These are phyloP conservation scores for Cryptoblepharus egeriae DNA, from an alignment of 2,797 vertebrate species.

Conservation along the genomic window DNA sequence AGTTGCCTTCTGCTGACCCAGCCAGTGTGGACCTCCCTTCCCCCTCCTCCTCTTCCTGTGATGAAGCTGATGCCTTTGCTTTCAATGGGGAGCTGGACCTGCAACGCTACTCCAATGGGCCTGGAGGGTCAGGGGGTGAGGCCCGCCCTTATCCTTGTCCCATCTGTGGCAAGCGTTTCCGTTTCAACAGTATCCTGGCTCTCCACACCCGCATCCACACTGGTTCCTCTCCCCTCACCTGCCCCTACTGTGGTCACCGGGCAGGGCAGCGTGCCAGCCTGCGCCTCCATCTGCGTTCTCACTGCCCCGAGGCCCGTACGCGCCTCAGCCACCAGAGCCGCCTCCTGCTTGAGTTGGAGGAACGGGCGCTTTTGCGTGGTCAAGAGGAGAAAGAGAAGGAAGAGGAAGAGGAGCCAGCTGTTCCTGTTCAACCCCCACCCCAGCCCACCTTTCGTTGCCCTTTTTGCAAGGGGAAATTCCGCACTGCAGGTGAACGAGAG, in stretches of 20 bases:
- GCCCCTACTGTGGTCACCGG: constrained; percentile 74
- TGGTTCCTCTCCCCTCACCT: constrained; percentile 71
- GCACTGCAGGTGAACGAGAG: constrained; percentile 88
- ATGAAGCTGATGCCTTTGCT: constrained; percentile 71
- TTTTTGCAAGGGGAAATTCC: constrained; percentile 94
- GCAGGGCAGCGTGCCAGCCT: constrained; percentile 79
- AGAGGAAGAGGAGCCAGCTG: constrained; percentile 24
- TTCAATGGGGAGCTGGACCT: constrained; percentile 88
- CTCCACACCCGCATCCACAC: constrained; percentile 90
- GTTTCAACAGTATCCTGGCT: constrained; percentile 94
- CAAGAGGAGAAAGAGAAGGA: constrained; percentile 30
- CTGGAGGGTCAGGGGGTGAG: constrained; percentile 64
- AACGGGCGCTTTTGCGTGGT: constrained; percentile 75
- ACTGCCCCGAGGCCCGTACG: constrained; percentile 72
- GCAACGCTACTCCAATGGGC: constrained; percentile 86
- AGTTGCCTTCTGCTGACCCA: constrained; percentile 44
- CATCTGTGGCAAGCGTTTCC: constrained; percentile 91
- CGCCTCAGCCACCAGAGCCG: constrained; percentile 69
- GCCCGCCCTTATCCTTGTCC: constrained; percentile 86
- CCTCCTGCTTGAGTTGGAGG: constrained; percentile 78
- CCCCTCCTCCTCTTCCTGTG: constrained; percentile 59
- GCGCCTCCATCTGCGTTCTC: constrained; percentile 78
- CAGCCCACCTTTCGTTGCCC: constrained; percentile 85
- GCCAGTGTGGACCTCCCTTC: constrained; percentile 68
- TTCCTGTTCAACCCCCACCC: constrained; percentile 18